Evolutionary conservation across 2,113 vertebrate species (phyloP).

Genomic region (Cnemophilus loriae): DNA sequence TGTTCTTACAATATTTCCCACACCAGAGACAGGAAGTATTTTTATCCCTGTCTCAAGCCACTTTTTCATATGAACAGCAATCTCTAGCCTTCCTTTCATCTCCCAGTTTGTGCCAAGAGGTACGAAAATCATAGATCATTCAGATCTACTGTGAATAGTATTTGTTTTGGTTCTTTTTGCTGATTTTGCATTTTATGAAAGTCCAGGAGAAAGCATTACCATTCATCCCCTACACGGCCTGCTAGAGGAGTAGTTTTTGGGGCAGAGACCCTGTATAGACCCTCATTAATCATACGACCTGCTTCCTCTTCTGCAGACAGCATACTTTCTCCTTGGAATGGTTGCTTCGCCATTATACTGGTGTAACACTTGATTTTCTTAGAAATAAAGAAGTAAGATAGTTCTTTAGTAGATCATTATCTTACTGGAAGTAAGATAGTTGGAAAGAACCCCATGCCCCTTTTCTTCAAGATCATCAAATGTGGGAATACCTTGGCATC

Average conservation of each 20-base stretch:
- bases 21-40: background rate
- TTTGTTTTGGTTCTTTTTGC: background rate
- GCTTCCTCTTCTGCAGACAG: background rate
- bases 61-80: background rate
- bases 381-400: background rate
- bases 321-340: background rate
- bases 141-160: background rate
- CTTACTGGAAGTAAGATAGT: background rate
- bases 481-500: background rate
- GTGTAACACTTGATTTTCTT: background rate
- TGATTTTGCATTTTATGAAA: background rate
- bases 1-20: background rate
- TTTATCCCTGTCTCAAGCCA: background rate
- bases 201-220: background rate
- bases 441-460: background rate
- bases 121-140: background rate
- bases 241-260: background rate
- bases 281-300: fast-evolving
- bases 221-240: background rate
- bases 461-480: background rate
- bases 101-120: background rate
- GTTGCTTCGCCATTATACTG: background rate
- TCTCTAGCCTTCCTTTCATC: background rate
- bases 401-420: too few species aligned
- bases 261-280: background rate